These are phyloP conservation scores for Exaiptasia diaphana DNA, from an alignment of 64 coral and sea anemone species.

Conservation along the genomic window DNA sequence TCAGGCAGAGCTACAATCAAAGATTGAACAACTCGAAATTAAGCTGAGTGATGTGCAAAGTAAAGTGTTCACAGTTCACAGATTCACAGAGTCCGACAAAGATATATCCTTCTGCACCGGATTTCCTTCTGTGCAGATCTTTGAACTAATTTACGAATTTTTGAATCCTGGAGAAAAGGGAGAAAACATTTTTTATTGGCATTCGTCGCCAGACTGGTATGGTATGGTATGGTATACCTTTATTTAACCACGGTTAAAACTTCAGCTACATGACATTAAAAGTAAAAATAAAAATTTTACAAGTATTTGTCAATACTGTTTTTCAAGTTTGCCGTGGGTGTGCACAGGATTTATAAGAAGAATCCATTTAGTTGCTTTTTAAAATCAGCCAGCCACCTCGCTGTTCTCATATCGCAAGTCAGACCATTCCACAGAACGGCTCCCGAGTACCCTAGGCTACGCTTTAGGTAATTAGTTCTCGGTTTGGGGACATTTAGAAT, in stretches of 20 bases:
- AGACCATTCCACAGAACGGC: slow-evolving; percentile 7
- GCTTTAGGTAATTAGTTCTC: slow-evolving; percentile 19
- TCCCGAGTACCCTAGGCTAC: slow-evolving; percentile 1
- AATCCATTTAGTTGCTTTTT: not conserved
- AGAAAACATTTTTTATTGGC: slow-evolving; percentile 64
- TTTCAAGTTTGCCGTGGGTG: not conserved
- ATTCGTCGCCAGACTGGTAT: slow-evolving; percentile 42
- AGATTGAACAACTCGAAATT: slow-evolving; percentile 6
- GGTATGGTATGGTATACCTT: too few relatives aligned
- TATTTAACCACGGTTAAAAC: not conserved
- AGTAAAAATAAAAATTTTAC: not conserved
- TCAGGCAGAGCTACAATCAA: not conserved
- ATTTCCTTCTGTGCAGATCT: slow-evolving; percentile 30
- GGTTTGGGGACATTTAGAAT: slow-evolving; percentile 37
- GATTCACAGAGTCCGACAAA: slow-evolving; percentile 43
- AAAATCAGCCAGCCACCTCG: not conserved
- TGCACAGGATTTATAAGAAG: not conserved
- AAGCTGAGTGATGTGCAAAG: slow-evolving; percentile 18
- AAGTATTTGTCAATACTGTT: too few relatives aligned
- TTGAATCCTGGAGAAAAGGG: slow-evolving; percentile 61
- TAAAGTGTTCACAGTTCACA: slow-evolving; percentile 39
- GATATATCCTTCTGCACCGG: slow-evolving; percentile 65
- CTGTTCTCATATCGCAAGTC: not conserved
- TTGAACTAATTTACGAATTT: slow-evolving; percentile 33
- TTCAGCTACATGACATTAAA: not conserved